Base-by-base conservation (phyloP, 2,888 invertebrate genomes). In the Pelosia muscerda region DNA sequence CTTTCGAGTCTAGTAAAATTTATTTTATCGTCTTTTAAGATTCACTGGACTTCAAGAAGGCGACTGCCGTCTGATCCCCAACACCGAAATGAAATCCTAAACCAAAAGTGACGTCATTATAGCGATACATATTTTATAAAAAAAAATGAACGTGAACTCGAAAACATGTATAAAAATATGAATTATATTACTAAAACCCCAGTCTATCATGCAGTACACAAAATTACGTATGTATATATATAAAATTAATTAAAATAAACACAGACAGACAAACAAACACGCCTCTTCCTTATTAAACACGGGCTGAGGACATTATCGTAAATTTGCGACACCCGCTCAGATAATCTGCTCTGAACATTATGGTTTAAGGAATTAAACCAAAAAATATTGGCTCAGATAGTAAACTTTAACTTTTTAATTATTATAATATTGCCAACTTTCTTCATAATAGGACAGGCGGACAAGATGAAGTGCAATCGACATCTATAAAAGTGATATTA, bases 291-390 rank as follows among this genome's bases (percentile, higher is more conserved):
- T 57, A 55, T 59, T 60, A 67, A 57, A 26, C 42, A 65, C n/a
- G 63, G 34, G 19, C 78, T 72, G 65, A 74, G 78, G 75, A 81
- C 82, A 85, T 85, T 85, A 84, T 79, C 85, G 84, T 86, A 86
- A 86, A 86, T 86, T 81, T 69, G 75, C 75, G 68, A 74, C 74
- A 77, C 74, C 70, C 74, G 66, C 77, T 62, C 67, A 65, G 74
- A 77, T 77, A 76, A 79, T 79, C 85, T 86, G 86, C 63, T 25
- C 65, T 42, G 69, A 85, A 82, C 85, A 77, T 82, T 83, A 84
- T 84, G 81, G 82, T 72, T 69, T 65, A 65, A 73, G 75, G 77
- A 80, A 83, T 86, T 84, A 83, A 75, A 77, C 71, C 68, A 55
- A 73, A 81, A 78, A 77, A 80, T 81, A 69, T 59, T 68, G 65